phyloP scores from a whole-genome alignment of 2,888 invertebrate genomes.

The Hemicrepidius hirtus region DNA sequence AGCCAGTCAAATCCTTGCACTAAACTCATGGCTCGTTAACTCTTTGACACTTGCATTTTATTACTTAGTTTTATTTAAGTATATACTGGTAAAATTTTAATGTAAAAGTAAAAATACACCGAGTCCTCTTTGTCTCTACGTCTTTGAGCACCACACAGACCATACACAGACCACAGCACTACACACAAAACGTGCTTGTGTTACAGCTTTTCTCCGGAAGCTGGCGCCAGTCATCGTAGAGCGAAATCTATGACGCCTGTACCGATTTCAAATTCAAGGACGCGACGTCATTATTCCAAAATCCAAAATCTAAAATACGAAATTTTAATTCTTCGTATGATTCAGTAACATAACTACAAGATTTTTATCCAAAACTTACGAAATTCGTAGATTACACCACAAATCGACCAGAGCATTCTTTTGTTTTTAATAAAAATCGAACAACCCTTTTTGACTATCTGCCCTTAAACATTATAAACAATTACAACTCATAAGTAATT shows the following conservation, averaged over 20 bases:
- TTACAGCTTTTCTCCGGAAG: constrained; percentile 29
- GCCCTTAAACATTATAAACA: too few species aligned
- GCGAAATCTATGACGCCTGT: neutral
- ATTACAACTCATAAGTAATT: too few species aligned
- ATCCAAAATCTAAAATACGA: constrained; percentile 5
- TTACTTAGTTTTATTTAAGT: constrained; percentile 30
- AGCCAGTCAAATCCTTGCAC: constrained; percentile 38
- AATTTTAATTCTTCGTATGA: neutral
- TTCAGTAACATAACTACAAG: neutral
- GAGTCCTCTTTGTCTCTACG: constrained; percentile 50
- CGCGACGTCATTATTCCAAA: neutral
- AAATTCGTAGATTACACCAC: too few species aligned
- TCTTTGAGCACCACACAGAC: constrained; percentile 48
- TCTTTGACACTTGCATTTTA: constrained; percentile 42
- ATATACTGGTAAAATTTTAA: constrained; percentile 39
- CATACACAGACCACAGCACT: constrained; percentile 47
- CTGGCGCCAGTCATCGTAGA: constrained; percentile 7
- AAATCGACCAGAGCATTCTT: too few species aligned
- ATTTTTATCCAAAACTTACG: neutral
- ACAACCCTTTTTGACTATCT: too few species aligned
- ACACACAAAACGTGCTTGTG: constrained; percentile 41
- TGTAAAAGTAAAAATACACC: constrained; percentile 47
- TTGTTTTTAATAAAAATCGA: too few species aligned
- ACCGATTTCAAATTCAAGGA: constrained; percentile 27
- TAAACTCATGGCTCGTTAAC: constrained; percentile 41